phyloP scores from a whole-genome alignment of 2,797 vertebrate genomes.

The Poecilia wingei region DNA sequence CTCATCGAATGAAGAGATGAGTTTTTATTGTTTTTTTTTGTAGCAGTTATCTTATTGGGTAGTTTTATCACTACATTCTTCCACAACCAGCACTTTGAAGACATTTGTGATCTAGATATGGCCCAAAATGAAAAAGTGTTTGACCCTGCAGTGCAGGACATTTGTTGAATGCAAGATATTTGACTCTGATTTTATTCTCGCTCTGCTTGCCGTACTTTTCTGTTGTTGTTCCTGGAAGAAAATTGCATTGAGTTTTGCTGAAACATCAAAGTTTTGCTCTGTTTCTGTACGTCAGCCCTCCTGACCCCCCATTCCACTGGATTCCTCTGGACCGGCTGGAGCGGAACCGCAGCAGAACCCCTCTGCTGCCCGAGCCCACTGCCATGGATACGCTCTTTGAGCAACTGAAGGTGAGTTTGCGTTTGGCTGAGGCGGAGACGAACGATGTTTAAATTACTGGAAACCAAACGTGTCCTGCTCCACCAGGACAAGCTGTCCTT shows the following conservation, averaged over 20 bases:
- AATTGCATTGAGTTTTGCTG: not conserved
- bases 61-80: too few relatives aligned
- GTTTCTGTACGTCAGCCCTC: slow-evolving; percentile 41
- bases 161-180: not conserved
- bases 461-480: not conserved
- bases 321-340: slow-evolving; percentile 74
- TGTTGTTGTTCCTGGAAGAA: not conserved
- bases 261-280: slow-evolving; percentile 13
- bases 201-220: not conserved
- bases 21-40: too few relatives aligned
- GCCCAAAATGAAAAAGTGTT: too few relatives aligned
- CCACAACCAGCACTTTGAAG: too few relatives aligned
- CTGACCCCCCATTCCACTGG: slow-evolving; percentile 79
- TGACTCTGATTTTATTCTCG: not conserved
- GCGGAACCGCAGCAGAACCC: slow-evolving; percentile 75
- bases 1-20: too few relatives aligned
- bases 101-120: too few relatives aligned
- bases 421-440: slow-evolving; percentile 17
- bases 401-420: slow-evolving; percentile 74
- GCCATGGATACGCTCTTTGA: slow-evolving; percentile 80
- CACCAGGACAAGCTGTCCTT: slow-evolving; percentile 78
- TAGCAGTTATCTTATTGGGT: too few relatives aligned
- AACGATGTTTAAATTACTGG: not conserved
- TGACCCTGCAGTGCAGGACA: not conserved
- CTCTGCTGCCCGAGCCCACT: slow-evolving; percentile 78